A percentile compares a stretch with the other conserved stretches of the same genome.
Conservation (phyloP, 2,797 vertebrate species). For the Karalla daura region DNA sequence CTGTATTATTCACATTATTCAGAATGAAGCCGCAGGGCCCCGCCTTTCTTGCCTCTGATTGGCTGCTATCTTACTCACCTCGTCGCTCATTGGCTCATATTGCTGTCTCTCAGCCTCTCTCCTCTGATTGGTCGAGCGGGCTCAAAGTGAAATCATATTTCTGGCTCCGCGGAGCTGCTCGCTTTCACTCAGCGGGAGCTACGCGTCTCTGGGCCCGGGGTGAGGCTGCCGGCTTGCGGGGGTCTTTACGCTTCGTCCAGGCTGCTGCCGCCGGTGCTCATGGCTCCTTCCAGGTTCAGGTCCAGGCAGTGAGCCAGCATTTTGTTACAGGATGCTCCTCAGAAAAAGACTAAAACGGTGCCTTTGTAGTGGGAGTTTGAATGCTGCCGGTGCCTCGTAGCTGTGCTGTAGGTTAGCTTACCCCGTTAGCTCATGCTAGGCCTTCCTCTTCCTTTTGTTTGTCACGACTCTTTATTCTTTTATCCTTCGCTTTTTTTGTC, state of each 20-base stretch:
- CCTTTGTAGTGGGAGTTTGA: constrained; percentile 40
- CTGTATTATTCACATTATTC: no score
- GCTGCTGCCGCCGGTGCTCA: constrained; percentile 26
- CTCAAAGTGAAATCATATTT: constrained; percentile 14
- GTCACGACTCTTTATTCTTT: constrained; percentile 40
- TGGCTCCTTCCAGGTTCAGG: constrained; percentile 29
- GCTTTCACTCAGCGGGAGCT: constrained; percentile 8
- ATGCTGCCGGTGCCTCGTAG: constrained; percentile 55
- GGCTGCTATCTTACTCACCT: neutral
- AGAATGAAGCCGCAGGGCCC: neutral
- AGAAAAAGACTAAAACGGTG: constrained; percentile 77
- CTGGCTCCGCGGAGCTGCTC: neutral
- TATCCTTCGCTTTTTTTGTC: neutral
- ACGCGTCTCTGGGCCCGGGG: neutral
- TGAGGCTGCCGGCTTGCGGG: neutral
- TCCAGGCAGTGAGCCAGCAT: constrained; percentile 24
- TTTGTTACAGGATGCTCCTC: constrained; percentile 66
- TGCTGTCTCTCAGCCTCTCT: constrained; percentile 34
- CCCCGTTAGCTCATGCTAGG: constrained; percentile 58
- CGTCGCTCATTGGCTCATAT: constrained; percentile 58
- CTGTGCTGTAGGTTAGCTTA: constrained; percentile 49
- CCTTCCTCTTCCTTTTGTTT: constrained; percentile 27
- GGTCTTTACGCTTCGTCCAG: constrained; percentile 7
- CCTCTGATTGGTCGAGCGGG: neutral
- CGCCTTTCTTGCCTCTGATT: constrained; percentile 51